Conservation (phyloP, 2,113 vertebrate species). For the Dromas ardeola region DNA sequence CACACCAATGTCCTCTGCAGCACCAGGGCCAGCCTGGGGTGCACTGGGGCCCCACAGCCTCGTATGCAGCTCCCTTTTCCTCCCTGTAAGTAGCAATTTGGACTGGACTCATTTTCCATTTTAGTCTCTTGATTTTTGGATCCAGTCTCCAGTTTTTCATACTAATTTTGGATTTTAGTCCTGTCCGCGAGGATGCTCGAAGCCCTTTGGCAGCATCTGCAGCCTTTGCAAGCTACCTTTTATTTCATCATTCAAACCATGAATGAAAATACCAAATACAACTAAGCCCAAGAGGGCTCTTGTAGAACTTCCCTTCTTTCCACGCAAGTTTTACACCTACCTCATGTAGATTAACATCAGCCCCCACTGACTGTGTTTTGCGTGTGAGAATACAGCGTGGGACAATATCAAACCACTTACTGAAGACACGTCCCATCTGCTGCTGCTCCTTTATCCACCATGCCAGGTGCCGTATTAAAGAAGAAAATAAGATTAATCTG, state of each 20-base stretch:
- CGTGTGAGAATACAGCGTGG: background rate
- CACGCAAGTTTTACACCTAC: background rate
- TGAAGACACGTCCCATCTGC: background rate
- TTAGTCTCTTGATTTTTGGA: background rate
- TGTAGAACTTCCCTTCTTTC: background rate
- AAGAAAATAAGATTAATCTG: background rate
- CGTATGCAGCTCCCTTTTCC: background rate
- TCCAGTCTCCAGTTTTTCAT: background rate
- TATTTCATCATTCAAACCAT: background rate
- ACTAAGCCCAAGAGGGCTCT: background rate
- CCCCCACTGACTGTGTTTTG: background rate
- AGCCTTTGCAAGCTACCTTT: background rate
- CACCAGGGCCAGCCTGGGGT: accelerated
- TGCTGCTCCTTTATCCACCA: background rate
- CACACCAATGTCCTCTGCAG: background rate
- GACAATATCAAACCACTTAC: background rate
- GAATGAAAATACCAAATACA: background rate
- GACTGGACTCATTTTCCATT: background rate
- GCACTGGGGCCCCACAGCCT: background rate
- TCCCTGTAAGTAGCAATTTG: background rate
- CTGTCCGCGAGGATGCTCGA: background rate
- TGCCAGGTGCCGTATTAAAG: background rate
- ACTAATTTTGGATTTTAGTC: background rate
- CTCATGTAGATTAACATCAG: accelerated
- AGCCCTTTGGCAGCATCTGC: background rate